A percentile compares a stretch with the other conserved stretches of the same genome.
Conservation (phyloP, 2,888 invertebrate genomes). For the Panorpa germanica region DNA sequence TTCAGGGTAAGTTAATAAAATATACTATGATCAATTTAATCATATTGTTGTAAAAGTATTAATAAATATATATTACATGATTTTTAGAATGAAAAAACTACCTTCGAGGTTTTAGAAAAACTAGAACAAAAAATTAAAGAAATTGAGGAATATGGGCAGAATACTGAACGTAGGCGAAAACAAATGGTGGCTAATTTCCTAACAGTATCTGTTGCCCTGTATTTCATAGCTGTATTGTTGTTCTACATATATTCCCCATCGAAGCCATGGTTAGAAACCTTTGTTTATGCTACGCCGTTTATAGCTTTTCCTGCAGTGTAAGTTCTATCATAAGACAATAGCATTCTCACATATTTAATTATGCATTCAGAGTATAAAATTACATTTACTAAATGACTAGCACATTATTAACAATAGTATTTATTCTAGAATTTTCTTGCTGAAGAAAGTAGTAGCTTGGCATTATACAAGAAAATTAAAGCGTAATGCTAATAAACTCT, state of each 20-base stretch:
- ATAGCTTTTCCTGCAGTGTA: constrained; percentile 69
- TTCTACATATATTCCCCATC: constrained; percentile 71
- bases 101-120: constrained; percentile 37
- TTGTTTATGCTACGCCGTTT: constrained; percentile 61
- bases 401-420: not conserved
- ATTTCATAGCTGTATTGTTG: constrained; percentile 47
- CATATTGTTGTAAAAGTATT: too few species aligned
- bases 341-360: not conserved
- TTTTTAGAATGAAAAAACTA: constrained; percentile 29
- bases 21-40: too few species aligned
- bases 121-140: constrained; percentile 62
- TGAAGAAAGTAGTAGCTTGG: constrained; percentile 68
- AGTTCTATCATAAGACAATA: constrained; percentile 24
- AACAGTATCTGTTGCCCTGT: constrained; percentile 46
- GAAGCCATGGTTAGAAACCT: constrained; percentile 48
- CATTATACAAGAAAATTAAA: constrained; percentile 71
- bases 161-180: constrained; percentile 65
- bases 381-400: constrained; percentile 1
- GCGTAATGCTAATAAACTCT: constrained; percentile 55
- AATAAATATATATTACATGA: too few species aligned
- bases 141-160: constrained; percentile 61
- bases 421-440: constrained; percentile 45
- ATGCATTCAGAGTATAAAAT: not conserved
- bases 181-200: constrained; percentile 62
- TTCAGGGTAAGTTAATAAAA: too few species aligned